Conservation (phyloP, 2,113 vertebrate species). For the Labrus mixtus region DNA sequence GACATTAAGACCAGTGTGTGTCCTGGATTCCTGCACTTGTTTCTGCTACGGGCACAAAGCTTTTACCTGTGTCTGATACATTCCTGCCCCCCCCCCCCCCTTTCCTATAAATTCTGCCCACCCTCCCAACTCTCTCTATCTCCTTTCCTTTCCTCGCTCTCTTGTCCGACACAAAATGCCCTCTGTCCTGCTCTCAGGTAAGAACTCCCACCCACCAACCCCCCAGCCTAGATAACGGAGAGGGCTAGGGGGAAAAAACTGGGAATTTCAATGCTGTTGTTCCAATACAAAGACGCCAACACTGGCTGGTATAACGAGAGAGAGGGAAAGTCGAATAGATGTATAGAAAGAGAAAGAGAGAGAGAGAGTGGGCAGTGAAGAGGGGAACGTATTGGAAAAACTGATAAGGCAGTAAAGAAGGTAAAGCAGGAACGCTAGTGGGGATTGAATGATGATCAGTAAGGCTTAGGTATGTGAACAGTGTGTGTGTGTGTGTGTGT, state of each 20-base stretch:
- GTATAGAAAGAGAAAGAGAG: conserved; percentile 22
- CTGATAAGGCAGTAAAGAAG: conserved; percentile 4
- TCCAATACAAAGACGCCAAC: conserved; percentile 24
- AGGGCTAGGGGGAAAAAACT: background rate
- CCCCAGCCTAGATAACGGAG: conserved; percentile 42
- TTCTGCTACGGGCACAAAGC: conserved; percentile 55
- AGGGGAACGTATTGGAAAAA: conserved; percentile 7
- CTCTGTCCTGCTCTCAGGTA: conserved; percentile 67
- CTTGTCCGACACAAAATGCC: conserved; percentile 65
- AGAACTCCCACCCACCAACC: conserved; percentile 19
- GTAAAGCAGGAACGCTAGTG: conserved; percentile 26
- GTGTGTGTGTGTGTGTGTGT: conserved; percentile 28
- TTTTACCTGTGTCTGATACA: conserved; percentile 60
- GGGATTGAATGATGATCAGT: conserved; percentile 38
- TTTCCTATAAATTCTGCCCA: background rate
- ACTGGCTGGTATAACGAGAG: background rate
- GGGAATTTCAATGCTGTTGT: conserved; percentile 36
- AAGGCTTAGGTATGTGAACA: conserved; percentile 31
- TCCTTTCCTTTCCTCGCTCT: conserved; percentile 17
- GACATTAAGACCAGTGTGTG: conserved; percentile 4
- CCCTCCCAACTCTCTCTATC: conserved; percentile 10
- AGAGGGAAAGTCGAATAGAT: conserved; percentile 29
- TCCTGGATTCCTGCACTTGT: conserved; percentile 30
- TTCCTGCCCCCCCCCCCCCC: conserved; percentile 27
- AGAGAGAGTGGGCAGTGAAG: background rate